A percentile compares a stretch with the other conserved stretches of the same genome.
Evolutionary conservation across 2,888 invertebrate genomes (phyloP).

Genomic region (Microchrysa polita): DNA sequence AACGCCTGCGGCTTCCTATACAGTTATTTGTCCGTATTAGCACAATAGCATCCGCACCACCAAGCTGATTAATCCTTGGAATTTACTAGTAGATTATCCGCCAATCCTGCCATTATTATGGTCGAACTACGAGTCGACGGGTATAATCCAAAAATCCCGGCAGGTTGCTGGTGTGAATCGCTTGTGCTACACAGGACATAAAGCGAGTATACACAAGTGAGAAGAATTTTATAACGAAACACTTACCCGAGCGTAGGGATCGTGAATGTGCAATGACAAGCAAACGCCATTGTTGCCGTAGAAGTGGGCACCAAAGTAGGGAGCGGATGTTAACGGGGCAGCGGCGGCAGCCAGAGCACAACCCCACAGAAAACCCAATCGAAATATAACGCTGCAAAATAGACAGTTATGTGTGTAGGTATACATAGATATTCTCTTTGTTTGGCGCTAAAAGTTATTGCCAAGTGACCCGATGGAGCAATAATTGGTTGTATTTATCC

Average conservation of each 20-base stretch:
- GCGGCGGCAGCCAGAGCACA: conserved; percentile 65
- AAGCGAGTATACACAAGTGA: too few species aligned
- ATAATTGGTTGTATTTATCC: background rate
- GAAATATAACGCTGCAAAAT: conserved; percentile 64
- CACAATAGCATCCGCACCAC: too few species aligned
- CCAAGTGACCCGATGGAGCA: background rate
- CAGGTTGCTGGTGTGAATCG: background rate
- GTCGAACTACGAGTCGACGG: too few species aligned
- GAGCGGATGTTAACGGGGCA: conserved; percentile 65
- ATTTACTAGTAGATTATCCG: too few species aligned
- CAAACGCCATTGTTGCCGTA: conserved; percentile 72
- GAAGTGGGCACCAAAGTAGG: conserved; percentile 68
- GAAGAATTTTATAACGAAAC: too few species aligned
- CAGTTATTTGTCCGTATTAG: too few species aligned
- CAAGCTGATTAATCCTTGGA: too few species aligned
- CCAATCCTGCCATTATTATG: too few species aligned
- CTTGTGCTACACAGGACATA: background rate
- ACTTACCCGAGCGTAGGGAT: conserved; percentile 68
- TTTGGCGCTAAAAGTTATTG: conserved; percentile 27
- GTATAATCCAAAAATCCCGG: too few species aligned
- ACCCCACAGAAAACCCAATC: conserved; percentile 66
- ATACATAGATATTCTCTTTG: background rate
- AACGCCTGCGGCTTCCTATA: too few species aligned
- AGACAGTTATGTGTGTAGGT: too few species aligned
- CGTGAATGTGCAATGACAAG: conserved; percentile 70